Base-by-base conservation (phyloP, 1,140 invertebrate species). In the Leptinotarsa texana region DNA sequence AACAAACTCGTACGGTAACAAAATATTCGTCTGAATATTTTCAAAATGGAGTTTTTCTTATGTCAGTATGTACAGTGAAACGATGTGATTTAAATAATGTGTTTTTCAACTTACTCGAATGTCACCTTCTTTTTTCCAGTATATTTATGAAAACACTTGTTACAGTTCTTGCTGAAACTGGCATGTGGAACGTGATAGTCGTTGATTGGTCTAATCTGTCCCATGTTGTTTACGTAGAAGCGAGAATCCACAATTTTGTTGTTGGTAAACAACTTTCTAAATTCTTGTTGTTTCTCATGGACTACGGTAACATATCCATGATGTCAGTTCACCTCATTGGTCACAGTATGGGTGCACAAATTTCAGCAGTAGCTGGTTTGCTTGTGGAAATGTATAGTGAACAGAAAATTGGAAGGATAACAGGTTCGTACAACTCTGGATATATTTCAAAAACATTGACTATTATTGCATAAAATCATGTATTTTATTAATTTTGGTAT, bases 331-430 rank as follows among this genome's bases (percentile, higher is more conserved):
- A 85, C 75, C 69, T 83, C n/a, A 79, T 84, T 63, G 83, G 82
- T 11, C 83, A 85, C 75, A 84, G 83, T 42, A 80, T 86, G 65
- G 86, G 87, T 1, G 85, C 81, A 0, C 85, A 87, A 71, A 80
- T 86, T 27, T 82, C 82, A 17, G 83, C 83, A 3, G 80, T 80
- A 61, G 75, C 82, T 11, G 83, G 82, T 13, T 78, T 82, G 62
- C 63, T 81, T 63, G 57, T 85, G 1, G 68, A 80, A 63, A 8
- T 66, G 49, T 71, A 51, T 13, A 27, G 71, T 22, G 42, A 61
- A 47, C 24, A 78, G 67, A 78, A 71, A 71, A 57, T 82, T 27
- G 80, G 74, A 24, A 73, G 80, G 74, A 75, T 73, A 17, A 73
- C 71, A 65, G 69, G 69, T 70, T 42, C 2, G 33, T 42, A 42